A percentile compares a stretch with the other conserved stretches of the same genome.
phyloP scores from a whole-genome alignment of 2,113 vertebrate genomes.

The Aplodontia rufa region DNA sequence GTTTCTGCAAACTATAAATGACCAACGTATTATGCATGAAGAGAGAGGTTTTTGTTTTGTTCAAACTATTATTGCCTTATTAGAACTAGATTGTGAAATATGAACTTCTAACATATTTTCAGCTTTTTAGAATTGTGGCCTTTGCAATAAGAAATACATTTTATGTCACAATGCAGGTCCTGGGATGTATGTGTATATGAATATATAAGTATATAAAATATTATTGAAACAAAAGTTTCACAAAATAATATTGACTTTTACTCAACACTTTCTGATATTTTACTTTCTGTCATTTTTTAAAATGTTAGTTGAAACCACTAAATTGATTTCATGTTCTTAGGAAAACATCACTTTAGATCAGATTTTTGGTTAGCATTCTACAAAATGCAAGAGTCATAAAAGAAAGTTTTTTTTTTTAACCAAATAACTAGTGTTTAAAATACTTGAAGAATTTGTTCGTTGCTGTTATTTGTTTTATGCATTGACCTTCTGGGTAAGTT shows the following conservation, averaged over 20 bases:
- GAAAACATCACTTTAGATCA: conserved; percentile 30
- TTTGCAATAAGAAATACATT: background rate
- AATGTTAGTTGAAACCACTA: background rate
- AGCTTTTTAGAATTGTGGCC: background rate
- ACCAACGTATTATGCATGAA: background rate
- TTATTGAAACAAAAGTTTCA: conserved; percentile 13
- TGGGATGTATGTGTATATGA: background rate
- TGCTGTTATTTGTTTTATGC: conserved; percentile 5
- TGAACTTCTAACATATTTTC: background rate
- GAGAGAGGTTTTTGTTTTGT: background rate
- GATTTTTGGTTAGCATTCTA: background rate
- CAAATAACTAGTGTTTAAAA: background rate
- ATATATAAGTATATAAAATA: background rate
- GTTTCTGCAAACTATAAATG: background rate
- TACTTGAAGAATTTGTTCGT: background rate
- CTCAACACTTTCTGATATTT: background rate
- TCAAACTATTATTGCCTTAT: background rate
- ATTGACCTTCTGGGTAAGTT: background rate
- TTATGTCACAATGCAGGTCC: background rate
- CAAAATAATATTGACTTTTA: background rate
- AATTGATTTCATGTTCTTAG: conserved; percentile 8
- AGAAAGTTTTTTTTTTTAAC: background rate
- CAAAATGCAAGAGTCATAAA: background rate
- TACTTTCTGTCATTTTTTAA: background rate
- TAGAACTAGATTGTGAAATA: background rate